Evolutionary conservation across 1,140 invertebrate genomes (phyloP), one percentile per base, ranked within the genome.

Genomic region (Eupeodes corollae): DNA sequence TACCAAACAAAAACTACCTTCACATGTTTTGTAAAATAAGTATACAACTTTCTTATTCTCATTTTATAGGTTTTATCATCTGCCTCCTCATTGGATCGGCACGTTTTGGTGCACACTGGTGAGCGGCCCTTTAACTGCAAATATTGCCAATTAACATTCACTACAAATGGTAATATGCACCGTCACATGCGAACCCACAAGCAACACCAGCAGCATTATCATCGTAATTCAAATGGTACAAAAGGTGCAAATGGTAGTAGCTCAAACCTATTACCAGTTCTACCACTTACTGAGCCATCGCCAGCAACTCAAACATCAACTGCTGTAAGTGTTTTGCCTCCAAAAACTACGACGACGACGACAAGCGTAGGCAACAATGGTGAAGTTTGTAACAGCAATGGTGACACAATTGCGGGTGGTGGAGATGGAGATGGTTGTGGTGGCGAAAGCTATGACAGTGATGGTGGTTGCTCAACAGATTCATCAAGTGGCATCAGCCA

Each of bases 101-200:
- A 88, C 69, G 77, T 84, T 47, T 60, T 87, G 26, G 79, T 84
- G 0, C 85, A 88, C 58, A 83, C 81, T 2, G 82, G 82, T 2
- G 82, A 86, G 55, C 70, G 83, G 2, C 82, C 84, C 2, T 87
- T 85, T 66, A 80, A 80, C 55, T 91, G 88, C 67, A 78, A 79
- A 55, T 76, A 79, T 52, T 91, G 88, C 65, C 75, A 79, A 16
- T 79, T 87, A 67, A 79, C 84, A 3, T 93, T 91, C 69, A 89
- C 85, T 30, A 91, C 87, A 3, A 91, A 89, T 64, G 86, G 86
- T 13, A 90, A 88, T 63, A 88, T 92, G 85, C 86, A 88, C 58
- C 71, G 87, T 19, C 88, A 91, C 61, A 79, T 86, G 71, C 73
- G 84, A 44, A 87, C 82, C 0, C 83, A 86, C 65, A 73, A 72